Percentiles rank a stretch among this genome's conserved stretches.
Conservation (phyloP, 2,888 invertebrate genomes). For the Pollenia angustigena region DNA sequence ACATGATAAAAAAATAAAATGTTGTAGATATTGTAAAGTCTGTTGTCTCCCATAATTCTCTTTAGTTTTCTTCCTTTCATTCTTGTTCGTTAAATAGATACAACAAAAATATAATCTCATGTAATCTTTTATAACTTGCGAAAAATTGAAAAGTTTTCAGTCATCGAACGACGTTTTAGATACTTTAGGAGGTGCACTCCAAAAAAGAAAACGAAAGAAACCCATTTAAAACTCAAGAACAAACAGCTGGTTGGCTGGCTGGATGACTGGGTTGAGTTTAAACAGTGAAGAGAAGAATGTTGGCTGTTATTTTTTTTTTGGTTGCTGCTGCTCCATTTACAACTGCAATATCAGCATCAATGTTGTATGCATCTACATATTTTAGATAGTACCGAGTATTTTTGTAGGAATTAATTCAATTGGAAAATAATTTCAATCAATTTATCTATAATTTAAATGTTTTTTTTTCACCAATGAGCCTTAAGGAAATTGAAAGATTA, state of each 20-base stretch:
- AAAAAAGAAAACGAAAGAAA: constrained; percentile 17
- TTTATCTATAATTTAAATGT: constrained; percentile 65
- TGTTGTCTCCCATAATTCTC: constrained; percentile 55
- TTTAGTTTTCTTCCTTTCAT: constrained; percentile 49
- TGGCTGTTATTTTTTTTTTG: constrained; percentile 30
- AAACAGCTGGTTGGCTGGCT: constrained; percentile 58
- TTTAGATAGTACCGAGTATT: constrained; percentile 27
- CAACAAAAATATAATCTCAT: constrained; percentile 57
- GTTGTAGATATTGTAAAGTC: constrained; percentile 10
- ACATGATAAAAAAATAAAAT: constrained; percentile 14
- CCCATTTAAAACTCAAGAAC: constrained; percentile 39
- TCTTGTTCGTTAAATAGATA: constrained; percentile 42
- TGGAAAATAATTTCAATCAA: constrained; percentile 68
- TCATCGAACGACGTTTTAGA: constrained; percentile 59
- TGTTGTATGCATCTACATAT: constrained; percentile 35
- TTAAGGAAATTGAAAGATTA: constrained; percentile 45
- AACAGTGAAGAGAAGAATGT: constrained; percentile 28
- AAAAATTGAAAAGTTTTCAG: constrained; percentile 61
- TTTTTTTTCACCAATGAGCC: constrained; percentile 36
- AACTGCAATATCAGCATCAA: constrained; percentile 23
- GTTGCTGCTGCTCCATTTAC: constrained; percentile 40
- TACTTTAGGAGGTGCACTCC: constrained; percentile 39
- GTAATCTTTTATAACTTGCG: constrained; percentile 65
- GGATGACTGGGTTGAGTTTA: constrained; percentile 32
- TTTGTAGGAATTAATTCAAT: constrained; percentile 62